These are phyloP conservation scores for Lissonota sp. DNA, from an alignment of 2,888 invertebrate genomes.

Conservation along the genomic window DNA sequence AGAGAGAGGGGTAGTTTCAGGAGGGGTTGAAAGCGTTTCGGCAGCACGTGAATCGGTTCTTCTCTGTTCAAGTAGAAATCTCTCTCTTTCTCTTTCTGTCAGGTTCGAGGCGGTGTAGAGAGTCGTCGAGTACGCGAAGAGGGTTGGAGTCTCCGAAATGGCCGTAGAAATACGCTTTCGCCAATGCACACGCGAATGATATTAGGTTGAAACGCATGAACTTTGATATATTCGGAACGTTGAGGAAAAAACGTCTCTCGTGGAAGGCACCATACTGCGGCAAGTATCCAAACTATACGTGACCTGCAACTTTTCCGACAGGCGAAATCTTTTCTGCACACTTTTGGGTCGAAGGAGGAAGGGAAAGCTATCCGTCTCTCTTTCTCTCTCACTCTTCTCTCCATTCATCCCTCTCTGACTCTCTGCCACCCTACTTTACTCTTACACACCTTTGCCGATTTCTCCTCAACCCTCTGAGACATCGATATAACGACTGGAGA, in stretches of 20 bases:
- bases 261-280: slow-evolving; percentile 80
- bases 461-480: slow-evolving; percentile 45
- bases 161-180: slow-evolving; percentile 12
- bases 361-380: slow-evolving; percentile 19
- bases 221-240: slow-evolving; percentile 82
- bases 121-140: slow-evolving; percentile 44
- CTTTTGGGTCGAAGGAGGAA: slow-evolving; percentile 44
- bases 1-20: slow-evolving; percentile 9
- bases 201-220: slow-evolving; percentile 83
- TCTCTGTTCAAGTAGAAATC: slow-evolving; percentile 47
- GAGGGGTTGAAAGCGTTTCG: slow-evolving; percentile 39
- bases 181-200: slow-evolving; percentile 77
- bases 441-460: slow-evolving; percentile 28
- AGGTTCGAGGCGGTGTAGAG: too few species aligned
- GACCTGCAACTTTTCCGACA: slow-evolving; percentile 81
- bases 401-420: not conserved
- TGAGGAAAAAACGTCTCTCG: slow-evolving; percentile 54
- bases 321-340: slow-evolving; percentile 66
- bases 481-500: slow-evolving; percentile 58
- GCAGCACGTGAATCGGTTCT: slow-evolving; percentile 75
- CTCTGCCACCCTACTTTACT: too few species aligned
- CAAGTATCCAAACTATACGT: slow-evolving; percentile 83
- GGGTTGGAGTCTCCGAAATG: slow-evolving; percentile 47
- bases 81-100: slow-evolving; percentile 6
- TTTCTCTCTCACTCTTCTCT: slow-evolving; percentile 10